These are phyloP conservation scores for Habroteleia sp. DNA, from an alignment of 2,888 invertebrate species.

Conservation along the genomic window DNA sequence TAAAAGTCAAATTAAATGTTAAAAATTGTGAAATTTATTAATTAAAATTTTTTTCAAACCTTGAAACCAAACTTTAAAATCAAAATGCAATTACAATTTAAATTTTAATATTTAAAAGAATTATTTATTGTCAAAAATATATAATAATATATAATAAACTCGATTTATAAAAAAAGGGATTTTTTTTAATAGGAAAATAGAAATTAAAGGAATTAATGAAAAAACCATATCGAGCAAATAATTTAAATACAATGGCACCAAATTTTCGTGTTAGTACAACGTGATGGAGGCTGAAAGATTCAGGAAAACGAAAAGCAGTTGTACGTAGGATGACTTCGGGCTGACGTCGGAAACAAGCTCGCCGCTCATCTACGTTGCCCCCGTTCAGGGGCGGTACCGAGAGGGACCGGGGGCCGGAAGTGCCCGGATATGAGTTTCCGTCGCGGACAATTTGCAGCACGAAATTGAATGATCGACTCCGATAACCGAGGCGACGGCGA, in stretches of 20 bases:
- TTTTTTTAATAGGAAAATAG: no score
- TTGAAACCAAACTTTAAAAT: no score
- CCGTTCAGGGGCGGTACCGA: conserved; percentile 67
- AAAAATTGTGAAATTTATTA: no score
- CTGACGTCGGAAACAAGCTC: conserved; percentile 75
- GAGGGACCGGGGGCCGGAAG: conserved; percentile 75
- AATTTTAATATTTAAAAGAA: no score
- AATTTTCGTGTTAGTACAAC: conserved; percentile 11
- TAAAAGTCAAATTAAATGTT: no score
- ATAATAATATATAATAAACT: no score
- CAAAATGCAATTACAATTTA: no score
- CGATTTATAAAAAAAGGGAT: no score
- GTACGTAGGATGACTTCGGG: conserved; percentile 47
- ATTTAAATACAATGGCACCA: background rate
- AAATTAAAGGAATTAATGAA: no score
- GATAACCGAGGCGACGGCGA: conserved; percentile 74
- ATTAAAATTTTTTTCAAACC: no score
- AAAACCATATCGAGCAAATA: no score
- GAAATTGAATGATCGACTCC: conserved; percentile 84
- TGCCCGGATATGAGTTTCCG: conserved; percentile 92
- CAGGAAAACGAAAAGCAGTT: conserved; percentile 52
- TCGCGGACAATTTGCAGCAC: conserved; percentile 90
- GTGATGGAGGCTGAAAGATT: conserved; percentile 33
- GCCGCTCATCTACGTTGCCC: conserved; percentile 75
- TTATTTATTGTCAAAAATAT: no score